Conservation (phyloP, 2,888 invertebrate genomes). For the Capitulum mitella region DNA sequence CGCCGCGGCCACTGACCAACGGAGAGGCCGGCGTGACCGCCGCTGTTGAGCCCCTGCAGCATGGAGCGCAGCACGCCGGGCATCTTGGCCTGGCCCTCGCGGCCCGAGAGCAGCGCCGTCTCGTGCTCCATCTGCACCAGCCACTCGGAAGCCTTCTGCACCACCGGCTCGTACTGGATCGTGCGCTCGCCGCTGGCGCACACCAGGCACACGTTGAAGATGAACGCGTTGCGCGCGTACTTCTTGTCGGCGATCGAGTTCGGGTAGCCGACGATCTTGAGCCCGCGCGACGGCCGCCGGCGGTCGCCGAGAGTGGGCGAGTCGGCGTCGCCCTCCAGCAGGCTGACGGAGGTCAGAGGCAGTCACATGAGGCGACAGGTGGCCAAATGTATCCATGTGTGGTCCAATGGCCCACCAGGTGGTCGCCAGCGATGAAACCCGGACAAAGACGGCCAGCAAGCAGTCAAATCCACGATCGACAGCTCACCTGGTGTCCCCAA, state of each 20-base stretch:
- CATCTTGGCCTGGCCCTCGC: constrained; percentile 58
- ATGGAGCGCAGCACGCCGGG: constrained; percentile 70
- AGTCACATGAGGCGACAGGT: not conserved
- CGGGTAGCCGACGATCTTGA: constrained; percentile 53
- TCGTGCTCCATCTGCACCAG: constrained; percentile 81
- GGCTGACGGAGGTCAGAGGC: not conserved
- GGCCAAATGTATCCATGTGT: not conserved
- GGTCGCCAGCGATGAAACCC: no score
- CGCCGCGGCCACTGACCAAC: constrained; percentile 10
- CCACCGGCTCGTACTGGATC: constrained; percentile 86
- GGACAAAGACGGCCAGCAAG: no score
- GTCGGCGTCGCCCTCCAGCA: not conserved
- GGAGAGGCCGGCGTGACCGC: constrained; percentile 64
- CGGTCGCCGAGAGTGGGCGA: not conserved
- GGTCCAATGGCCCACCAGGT: not conserved
- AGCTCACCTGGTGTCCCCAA: no score
- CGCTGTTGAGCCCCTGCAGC: constrained; percentile 69
- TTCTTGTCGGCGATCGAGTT: constrained; percentile 79
- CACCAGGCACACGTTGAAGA: constrained; percentile 91
- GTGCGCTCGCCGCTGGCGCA: constrained; percentile 83
- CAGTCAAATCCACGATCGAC: no score
- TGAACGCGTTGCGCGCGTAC: constrained; percentile 87
- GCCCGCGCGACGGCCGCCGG: constrained; percentile 36
- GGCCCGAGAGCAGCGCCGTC: constrained; percentile 69
- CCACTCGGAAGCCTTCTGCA: constrained; percentile 88